These are phyloP conservation scores for Fringilla coelebs DNA, from an alignment of 2,797 vertebrate genomes.

Conservation along the genomic window DNA sequence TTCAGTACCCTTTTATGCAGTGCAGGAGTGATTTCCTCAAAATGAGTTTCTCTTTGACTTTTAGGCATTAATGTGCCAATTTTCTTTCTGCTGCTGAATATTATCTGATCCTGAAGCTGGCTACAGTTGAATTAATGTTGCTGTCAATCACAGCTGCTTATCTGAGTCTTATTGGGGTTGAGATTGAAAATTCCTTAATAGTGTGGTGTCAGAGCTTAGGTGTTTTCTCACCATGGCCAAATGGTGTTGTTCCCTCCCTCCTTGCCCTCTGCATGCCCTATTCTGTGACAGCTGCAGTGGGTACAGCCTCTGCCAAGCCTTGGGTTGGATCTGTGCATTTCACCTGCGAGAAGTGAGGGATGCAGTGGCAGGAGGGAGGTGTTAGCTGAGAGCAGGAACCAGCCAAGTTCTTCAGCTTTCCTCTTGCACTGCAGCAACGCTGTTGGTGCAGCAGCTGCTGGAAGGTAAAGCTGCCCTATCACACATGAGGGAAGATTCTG, in stretches of 20 bases:
- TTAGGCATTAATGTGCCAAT: neutral
- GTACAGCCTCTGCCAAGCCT: neutral
- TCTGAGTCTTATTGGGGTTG: constrained; percentile 1
- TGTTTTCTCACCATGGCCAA: neutral
- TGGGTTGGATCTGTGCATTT: neutral
- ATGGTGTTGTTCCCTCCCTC: rapidly evolving
- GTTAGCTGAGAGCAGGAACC: neutral
- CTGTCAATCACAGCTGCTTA: constrained; percentile 48
- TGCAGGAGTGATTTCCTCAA: neutral
- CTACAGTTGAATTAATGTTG: constrained; percentile 3
- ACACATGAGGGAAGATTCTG: neutral
- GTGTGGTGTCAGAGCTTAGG: neutral
- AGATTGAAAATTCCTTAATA: constrained; percentile 36
- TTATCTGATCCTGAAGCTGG: constrained; percentile 16
- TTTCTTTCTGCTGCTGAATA: neutral
- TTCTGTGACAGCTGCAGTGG: neutral
- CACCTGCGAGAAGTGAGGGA: neutral
- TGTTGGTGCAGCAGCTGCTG: neutral
- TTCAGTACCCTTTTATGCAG: neutral
- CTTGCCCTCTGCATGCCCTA: neutral
- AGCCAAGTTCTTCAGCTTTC: neutral
- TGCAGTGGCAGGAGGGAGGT: neutral
- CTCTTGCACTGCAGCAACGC: neutral
- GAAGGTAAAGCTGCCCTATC: neutral
- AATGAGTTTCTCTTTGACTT: neutral